Percentiles rank a stretch among this genome's conserved stretches.
Conservation (phyloP, 2,113 vertebrate species). For the Athene cunicularia region DNA sequence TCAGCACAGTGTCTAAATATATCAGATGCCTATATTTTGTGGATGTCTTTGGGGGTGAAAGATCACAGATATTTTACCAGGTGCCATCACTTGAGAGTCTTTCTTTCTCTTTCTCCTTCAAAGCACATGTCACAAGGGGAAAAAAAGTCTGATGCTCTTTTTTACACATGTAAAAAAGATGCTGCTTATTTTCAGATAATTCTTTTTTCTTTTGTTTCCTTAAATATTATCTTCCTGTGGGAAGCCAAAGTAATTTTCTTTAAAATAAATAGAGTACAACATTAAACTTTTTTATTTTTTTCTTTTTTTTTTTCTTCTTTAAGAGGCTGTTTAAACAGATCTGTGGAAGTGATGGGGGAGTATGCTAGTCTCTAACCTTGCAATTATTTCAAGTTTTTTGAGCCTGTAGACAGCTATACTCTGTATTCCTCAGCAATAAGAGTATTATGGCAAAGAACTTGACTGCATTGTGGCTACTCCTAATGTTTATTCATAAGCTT, state of each 20-base stretch:
- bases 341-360: not conserved
- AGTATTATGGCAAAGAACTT: not conserved
- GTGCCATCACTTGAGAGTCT: not conserved
- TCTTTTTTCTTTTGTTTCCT: not conserved
- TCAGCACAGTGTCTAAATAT: not conserved
- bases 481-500: slow-evolving; percentile 49
- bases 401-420: not conserved
- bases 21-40: not conserved
- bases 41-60: not conserved
- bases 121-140: not conserved
- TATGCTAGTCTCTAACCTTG: not conserved
- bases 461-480: not conserved
- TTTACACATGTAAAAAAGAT: not conserved
- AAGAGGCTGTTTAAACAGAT: slow-evolving; percentile 16
- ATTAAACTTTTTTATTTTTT: not conserved
- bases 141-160: not conserved
- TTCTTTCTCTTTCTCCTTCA: not conserved
- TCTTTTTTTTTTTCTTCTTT: not conserved
- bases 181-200: not conserved
- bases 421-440: not conserved
- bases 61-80: not conserved
- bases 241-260: slow-evolving; percentile 31
- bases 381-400: slow-evolving; percentile 1
- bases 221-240: not conserved
- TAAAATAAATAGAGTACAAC: not conserved